These are phyloP conservation scores for Alectura lathami DNA, from an alignment of 2,113 vertebrate genomes.

Conservation along the genomic window DNA sequence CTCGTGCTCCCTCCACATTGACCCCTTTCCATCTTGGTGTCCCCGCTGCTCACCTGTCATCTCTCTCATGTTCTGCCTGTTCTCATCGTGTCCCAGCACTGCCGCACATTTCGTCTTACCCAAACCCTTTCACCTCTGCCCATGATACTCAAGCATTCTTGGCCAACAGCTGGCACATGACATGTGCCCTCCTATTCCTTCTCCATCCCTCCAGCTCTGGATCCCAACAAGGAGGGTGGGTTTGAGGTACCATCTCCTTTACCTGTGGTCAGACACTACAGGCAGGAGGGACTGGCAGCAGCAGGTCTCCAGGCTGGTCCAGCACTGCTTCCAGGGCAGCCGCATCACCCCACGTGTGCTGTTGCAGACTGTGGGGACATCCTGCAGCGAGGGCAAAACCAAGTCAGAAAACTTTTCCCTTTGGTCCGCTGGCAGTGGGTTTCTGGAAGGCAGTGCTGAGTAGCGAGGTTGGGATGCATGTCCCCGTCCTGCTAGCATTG, in stretches of 20 bases:
- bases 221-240: background rate
- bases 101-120: background rate
- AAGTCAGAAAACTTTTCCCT: background rate
- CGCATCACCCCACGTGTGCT: no score
- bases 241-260: background rate
- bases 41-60: background rate
- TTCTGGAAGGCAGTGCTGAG: background rate
- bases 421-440: fast-evolving
- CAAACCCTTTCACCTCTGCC: background rate
- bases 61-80: background rate
- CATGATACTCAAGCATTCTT: background rate
- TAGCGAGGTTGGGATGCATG: background rate
- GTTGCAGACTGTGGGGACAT: background rate
- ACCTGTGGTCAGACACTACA: background rate
- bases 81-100: background rate
- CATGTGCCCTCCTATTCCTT: background rate
- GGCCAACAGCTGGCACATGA: background rate
- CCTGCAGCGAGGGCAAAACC: background rate
- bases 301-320: no score
- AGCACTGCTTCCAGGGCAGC: no score
- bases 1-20: background rate
- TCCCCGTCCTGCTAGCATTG: background rate
- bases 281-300: background rate
- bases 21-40: background rate
- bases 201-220: background rate